Conservation (phyloP, 1,140 invertebrate species). For the Neotoxoptera formosana region DNA sequence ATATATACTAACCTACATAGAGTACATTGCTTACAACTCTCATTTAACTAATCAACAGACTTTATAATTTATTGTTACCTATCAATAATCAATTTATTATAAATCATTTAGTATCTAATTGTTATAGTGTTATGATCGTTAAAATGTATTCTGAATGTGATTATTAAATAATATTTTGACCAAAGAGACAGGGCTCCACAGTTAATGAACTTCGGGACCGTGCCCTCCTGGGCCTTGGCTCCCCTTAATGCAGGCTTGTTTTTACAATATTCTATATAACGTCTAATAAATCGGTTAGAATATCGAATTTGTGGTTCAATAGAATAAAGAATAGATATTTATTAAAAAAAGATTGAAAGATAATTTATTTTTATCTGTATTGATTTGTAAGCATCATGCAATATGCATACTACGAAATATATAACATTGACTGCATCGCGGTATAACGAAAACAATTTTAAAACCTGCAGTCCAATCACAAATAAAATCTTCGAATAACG, state of each 20-base stretch:
- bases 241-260: background rate
- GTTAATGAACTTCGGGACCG: background rate
- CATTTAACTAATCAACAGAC: no score
- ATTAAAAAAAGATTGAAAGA: background rate
- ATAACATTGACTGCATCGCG: background rate
- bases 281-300: background rate
- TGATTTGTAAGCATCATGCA: background rate
- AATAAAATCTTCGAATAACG: conserved; percentile 7
- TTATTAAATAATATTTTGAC: background rate
- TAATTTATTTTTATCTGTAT: background rate
- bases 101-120: no score
- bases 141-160: background rate
- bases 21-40: no score
- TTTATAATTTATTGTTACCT: no score
- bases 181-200: background rate
- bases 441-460: background rate
- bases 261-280: background rate
- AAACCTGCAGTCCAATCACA: background rate
- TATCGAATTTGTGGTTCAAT: background rate
- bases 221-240: background rate
- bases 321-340: background rate
- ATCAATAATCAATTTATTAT: no score
- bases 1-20: no score
- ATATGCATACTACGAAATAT: background rate
- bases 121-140: background rate